phyloP scores from a whole-genome alignment of 2,888 invertebrate genomes.

The Lepidocyrtinus sp. region DNA sequence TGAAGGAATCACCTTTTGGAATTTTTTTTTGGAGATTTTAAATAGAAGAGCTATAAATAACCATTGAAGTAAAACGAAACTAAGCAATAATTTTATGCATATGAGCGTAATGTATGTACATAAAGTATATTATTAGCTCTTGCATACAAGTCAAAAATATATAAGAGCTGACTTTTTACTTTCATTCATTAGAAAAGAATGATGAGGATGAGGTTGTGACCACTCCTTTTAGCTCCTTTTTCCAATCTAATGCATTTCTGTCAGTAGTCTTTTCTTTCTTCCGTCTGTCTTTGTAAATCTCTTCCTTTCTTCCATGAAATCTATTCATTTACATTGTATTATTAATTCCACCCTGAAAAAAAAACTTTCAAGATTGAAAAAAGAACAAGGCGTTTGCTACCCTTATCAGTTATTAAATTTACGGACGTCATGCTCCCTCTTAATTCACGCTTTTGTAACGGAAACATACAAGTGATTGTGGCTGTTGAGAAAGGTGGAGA shows the following conservation, averaged over 20 bases:
- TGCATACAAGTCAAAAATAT: slow-evolving; percentile 20
- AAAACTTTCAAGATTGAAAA: slow-evolving; percentile 7
- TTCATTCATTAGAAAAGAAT: slow-evolving; percentile 43
- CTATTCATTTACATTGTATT: slow-evolving; percentile 18
- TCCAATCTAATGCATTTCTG: slow-evolving; percentile 8
- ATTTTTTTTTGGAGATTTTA: not conserved
- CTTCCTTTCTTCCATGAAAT: slow-evolving; percentile 6
- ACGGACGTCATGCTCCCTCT: not conserved
- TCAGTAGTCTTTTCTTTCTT: slow-evolving; percentile 40
- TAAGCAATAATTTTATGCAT: not conserved
- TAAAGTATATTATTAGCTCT: too few species aligned
- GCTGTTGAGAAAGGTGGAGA: not conserved
- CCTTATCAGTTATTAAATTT: slow-evolving; percentile 33
- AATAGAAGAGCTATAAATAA: slow-evolving; percentile 32
- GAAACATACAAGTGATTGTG: not conserved
- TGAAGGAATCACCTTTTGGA: too few species aligned
- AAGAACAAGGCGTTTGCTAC: slow-evolving; percentile 11
- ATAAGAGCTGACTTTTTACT: slow-evolving; percentile 27
- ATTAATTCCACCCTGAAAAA: not conserved
- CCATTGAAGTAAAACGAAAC: slow-evolving; percentile 7
- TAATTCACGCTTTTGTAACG: not conserved
- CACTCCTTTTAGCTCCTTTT: slow-evolving; percentile 38
- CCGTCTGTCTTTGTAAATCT: slow-evolving; percentile 22
- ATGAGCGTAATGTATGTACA: not conserved
- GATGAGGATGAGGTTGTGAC: slow-evolving; percentile 41